phyloP scores from a whole-genome alignment of 2,113 vertebrate species.

The Hydropotes inermis region DNA sequence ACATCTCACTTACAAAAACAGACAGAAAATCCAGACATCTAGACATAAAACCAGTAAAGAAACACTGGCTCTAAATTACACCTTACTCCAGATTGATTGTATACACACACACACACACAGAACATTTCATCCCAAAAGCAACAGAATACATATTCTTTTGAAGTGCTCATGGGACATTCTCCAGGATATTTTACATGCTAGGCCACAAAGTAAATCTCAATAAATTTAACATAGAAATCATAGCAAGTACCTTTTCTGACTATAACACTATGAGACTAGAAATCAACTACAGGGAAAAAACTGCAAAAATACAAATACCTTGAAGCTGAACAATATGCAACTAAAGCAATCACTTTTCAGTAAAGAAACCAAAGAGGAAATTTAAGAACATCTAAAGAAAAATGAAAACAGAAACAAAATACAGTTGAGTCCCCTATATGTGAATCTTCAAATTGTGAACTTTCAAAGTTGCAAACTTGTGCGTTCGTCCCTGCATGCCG shows the following conservation, averaged over 20 bases:
- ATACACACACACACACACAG: neutral
- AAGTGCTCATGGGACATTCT: neutral
- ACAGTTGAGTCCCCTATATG: neutral
- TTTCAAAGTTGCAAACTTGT: neutral
- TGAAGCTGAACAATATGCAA: neutral
- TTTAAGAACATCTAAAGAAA: neutral
- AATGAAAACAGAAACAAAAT: neutral
- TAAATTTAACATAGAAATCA: neutral
- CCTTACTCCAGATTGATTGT: neutral
- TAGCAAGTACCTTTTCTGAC: neutral
- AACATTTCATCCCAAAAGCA: neutral
- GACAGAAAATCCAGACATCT: neutral
- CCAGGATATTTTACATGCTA: neutral
- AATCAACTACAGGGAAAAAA: neutral
- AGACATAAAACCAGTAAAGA: neutral
- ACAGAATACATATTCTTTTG: neutral
- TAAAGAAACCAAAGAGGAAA: neutral
- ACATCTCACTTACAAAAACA: neutral
- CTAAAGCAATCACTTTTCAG: neutral
- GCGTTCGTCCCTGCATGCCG: neutral
- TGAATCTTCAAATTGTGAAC: neutral
- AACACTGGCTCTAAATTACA: neutral
- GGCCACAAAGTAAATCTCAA: neutral
- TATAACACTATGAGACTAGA: neutral
- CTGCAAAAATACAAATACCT: neutral